Evolutionary conservation across 2,888 invertebrate genomes (phyloP), one percentile per base, ranked within the genome.

Genomic region (Drosophila lacicola): DNA sequence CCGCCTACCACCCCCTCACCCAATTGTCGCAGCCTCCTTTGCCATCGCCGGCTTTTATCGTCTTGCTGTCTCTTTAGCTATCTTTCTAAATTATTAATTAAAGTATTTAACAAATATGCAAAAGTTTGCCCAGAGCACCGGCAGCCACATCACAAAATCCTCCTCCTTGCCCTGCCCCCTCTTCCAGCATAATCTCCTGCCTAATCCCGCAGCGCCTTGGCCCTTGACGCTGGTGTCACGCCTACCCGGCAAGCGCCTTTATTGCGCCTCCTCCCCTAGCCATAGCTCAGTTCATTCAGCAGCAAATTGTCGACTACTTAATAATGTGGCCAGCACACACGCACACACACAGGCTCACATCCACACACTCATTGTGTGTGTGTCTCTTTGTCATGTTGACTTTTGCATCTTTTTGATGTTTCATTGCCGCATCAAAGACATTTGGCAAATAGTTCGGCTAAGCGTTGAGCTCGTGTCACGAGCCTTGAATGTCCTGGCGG

Each of bases 1-100:
- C 14, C 13, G 19, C 33, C 19, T 3, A n/a, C 11, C 34, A 4
- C 19, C 1, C 17, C 4, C 19, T 4, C 41, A 9, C 13, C 19
- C 37, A 14, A 45, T 45, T n/a, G 36, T 6, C 37, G 13, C 6
- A 39, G 39, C 17, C 21, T 13, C 17, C 10, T 13, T 37, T 21
- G n/a, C 45, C 6, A 25, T 21, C 21, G 8, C 34, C 33, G 11
- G 21, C 11, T 33, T 8, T n/a, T 9, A n/a, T n/a, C 6, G n/a
- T 33, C 17, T n/a, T 37, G 36, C 17, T 19, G 29, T 33, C 11
- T 42, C 46, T 39, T 34, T 19, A 49, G 61, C 69, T 64, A 58
- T 75, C 75, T 69, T 78, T 80, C 89, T 90, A 86, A 90, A 90
- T 90, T 90, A 90, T 90, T 91, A 90, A 90, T 90, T 91, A 90